phyloP scores from a whole-genome alignment of 2,113 vertebrate species.

The Thermophis baileyi region DNA sequence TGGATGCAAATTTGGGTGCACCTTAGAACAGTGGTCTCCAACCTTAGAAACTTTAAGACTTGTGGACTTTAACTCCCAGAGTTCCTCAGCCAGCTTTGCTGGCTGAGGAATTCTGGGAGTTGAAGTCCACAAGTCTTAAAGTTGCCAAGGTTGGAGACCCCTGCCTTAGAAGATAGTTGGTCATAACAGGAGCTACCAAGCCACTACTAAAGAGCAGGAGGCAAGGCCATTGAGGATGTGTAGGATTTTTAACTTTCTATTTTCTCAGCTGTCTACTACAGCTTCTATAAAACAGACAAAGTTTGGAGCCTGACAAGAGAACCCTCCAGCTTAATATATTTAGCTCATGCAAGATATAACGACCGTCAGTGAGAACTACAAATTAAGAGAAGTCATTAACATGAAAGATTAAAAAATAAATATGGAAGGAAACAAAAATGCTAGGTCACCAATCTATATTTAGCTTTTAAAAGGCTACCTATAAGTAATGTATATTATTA shows the following conservation, averaged over 20 bases:
- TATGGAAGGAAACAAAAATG: background rate
- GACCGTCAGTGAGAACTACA: background rate
- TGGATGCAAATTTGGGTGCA: background rate
- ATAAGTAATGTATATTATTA: background rate
- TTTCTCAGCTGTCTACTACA: background rate
- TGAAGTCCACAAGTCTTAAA: no score
- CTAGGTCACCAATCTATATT: background rate
- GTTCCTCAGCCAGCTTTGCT: no score
- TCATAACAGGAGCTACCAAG: background rate
- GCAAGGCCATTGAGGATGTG: background rate
- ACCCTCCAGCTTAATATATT: background rate
- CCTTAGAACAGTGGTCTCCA: no score
- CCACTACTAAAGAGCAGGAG: background rate
- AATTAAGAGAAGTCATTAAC: background rate
- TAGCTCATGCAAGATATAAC: background rate
- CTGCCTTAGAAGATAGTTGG: background rate
- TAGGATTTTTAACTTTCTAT: background rate
- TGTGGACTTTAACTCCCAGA: no score
- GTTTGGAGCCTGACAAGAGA: background rate
- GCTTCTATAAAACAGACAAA: background rate
- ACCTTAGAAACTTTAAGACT: no score
- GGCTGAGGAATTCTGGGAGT: no score
- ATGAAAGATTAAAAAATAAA: background rate
- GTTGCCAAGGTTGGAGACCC: no score
- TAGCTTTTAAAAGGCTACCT: background rate